These are phyloP conservation scores for Cyphomyrmex costatus DNA, from an alignment of 1,140 invertebrate genomes.

Conservation along the genomic window DNA sequence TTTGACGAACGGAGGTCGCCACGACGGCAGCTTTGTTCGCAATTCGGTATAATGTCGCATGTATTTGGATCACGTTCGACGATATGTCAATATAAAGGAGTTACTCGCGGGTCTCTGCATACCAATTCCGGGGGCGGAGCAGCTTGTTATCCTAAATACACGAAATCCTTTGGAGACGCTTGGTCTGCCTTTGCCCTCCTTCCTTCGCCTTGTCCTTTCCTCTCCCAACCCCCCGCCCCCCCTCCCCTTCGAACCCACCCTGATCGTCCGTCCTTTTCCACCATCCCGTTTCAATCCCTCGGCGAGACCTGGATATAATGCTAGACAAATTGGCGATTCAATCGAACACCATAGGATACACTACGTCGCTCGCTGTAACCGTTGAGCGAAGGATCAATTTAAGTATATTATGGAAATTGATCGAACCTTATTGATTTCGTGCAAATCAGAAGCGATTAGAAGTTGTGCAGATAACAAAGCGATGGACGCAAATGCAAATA, in stretches of 20 bases:
- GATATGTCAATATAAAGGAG: conserved; percentile 88
- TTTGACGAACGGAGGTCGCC: conserved; percentile 79
- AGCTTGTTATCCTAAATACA: conserved; percentile 88
- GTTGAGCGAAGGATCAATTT: conserved; percentile 75
- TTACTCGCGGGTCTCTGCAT: conserved; percentile 84
- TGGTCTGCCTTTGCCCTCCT: conserved; percentile 74
- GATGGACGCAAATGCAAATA: background rate
- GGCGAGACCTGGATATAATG: conserved; percentile 84
- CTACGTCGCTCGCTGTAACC: conserved; percentile 73
- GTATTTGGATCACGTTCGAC: conserved; percentile 87
- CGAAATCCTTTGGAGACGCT: conserved; percentile 86
- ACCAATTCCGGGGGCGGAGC: conserved; percentile 83
- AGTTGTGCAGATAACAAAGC: background rate
- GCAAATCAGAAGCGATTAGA: conserved; percentile 26
- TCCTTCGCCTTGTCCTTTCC: conserved; percentile 41
- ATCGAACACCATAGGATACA: conserved; percentile 84
- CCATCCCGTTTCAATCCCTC: conserved; percentile 38
- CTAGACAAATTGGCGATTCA: conserved; percentile 87
- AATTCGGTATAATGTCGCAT: conserved; percentile 86
- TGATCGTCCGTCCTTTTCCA: conserved; percentile 50
- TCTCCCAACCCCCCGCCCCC: conserved; percentile 12
- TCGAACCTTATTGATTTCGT: conserved; percentile 39
- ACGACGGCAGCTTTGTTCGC: conserved; percentile 80
- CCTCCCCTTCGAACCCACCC: conserved; percentile 9
- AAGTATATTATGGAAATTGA: conserved; percentile 76